phyloP scores from a whole-genome alignment of 2,113 vertebrate species.

The Phalacrocorax pelagicus region DNA sequence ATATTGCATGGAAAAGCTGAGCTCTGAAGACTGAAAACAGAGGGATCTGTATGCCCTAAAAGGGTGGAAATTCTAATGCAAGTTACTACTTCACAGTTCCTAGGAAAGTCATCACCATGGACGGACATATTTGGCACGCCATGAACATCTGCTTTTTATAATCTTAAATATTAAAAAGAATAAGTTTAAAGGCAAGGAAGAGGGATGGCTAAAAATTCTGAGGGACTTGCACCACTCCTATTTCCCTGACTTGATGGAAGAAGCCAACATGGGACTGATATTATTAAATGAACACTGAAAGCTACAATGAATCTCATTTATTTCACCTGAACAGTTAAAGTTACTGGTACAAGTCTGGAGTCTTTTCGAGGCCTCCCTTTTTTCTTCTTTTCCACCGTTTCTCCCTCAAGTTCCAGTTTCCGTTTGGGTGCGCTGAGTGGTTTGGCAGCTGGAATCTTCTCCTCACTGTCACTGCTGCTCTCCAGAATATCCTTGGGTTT shows the following conservation, averaged over 20 bases:
- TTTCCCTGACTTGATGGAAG: background rate
- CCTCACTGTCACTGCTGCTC: conserved; percentile 95
- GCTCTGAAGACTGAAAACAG: background rate
- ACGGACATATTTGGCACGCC: background rate
- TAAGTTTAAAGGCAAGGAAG: background rate
- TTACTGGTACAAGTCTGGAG: conserved; percentile 80
- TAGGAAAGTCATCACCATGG: background rate
- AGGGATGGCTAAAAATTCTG: background rate
- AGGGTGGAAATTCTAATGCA: background rate
- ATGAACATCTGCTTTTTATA: background rate
- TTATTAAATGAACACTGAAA: background rate
- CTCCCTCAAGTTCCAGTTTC: conserved; percentile 88
- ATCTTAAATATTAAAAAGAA: background rate
- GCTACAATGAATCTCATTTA: background rate
- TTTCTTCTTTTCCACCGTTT: conserved; percentile 92
- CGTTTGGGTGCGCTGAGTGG: conserved; percentile 84
- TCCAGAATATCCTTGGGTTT: conserved; percentile 85
- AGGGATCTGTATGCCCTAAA: background rate
- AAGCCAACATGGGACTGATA: background rate
- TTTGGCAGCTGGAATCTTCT: conserved; percentile 85
- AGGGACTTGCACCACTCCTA: background rate
- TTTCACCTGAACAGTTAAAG: conserved; percentile 85
- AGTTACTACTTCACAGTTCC: background rate
- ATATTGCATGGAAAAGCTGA: background rate
- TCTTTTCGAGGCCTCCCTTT: conserved; percentile 96